phyloP scores from a whole-genome alignment of 2,113 vertebrate genomes.

The Varanus komodoensis region DNA sequence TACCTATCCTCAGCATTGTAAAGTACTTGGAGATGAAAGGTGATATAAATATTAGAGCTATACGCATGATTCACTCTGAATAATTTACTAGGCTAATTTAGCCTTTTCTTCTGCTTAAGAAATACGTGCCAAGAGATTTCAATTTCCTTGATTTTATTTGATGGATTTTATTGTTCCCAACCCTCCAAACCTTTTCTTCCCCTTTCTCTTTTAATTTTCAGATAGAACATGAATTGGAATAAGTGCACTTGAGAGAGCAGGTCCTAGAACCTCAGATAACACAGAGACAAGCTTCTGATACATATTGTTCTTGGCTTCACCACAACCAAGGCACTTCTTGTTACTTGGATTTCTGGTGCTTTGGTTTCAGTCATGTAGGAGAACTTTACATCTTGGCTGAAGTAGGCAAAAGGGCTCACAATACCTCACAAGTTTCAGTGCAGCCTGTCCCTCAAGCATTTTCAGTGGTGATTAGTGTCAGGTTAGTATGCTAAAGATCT shows the following conservation, averaged over 20 bases:
- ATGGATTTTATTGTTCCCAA: conserved; percentile 28
- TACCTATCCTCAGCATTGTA: conserved; percentile 13
- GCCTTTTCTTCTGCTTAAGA: conserved; percentile 34
- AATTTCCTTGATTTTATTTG: conserved; percentile 40
- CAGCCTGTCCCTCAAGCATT: neutral
- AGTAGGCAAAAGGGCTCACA: neutral
- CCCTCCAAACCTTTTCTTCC: conserved; percentile 15
- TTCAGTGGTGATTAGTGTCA: neutral
- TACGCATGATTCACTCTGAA: conserved; percentile 37
- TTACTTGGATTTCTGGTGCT: neutral
- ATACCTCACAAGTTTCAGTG: neutral
- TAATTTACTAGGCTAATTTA: conserved; percentile 45
- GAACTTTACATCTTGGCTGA: neutral
- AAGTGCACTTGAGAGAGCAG: neutral
- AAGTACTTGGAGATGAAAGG: conserved; percentile 29
- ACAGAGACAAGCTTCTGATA: neutral
- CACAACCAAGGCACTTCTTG: neutral
- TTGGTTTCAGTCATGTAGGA: neutral
- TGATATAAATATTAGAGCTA: conserved; percentile 39
- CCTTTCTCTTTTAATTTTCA: neutral
- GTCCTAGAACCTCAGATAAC: neutral
- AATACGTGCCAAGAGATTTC: conserved; percentile 36
- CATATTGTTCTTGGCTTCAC: neutral
- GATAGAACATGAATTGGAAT: neutral
- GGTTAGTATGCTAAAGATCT: neutral